These are phyloP conservation scores for Rhodeus uyekii DNA, from an alignment of 2,797 vertebrate genomes.

Conservation along the genomic window DNA sequence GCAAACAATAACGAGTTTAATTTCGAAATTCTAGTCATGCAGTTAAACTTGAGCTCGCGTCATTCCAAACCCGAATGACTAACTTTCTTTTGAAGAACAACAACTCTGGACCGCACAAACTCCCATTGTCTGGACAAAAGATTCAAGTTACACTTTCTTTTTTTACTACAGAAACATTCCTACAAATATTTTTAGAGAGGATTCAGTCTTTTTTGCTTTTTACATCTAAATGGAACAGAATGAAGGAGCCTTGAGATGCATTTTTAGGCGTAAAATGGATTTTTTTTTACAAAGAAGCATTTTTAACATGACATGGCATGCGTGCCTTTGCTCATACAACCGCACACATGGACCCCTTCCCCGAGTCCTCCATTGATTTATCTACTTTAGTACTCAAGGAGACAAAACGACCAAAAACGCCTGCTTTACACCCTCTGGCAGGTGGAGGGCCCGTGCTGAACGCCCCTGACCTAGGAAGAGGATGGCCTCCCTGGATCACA, in stretches of 20 bases:
- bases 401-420: slow-evolving; percentile 23
- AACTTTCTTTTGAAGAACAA: background rate
- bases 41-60: too few relatives aligned
- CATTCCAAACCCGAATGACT: background rate
- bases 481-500: slow-evolving; percentile 68
- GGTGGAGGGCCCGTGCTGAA: slow-evolving; percentile 45
- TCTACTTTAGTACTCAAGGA: background rate
- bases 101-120: background rate
- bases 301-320: background rate
- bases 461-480: slow-evolving; percentile 59
- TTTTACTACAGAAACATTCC: too few relatives aligned
- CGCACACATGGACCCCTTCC: background rate
- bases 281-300: background rate
- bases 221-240: background rate
- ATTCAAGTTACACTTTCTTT: too few relatives aligned
- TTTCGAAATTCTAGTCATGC: too few relatives aligned
- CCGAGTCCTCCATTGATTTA: background rate
- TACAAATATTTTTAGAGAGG: too few relatives aligned
- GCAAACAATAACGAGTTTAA: too few relatives aligned
- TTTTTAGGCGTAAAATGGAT: background rate
- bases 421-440: slow-evolving; percentile 33
- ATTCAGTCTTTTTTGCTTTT: background rate
- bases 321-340: background rate
- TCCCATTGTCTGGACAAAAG: background rate
- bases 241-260: background rate